Conservation (phyloP, 2,797 vertebrate genomes). For the Molossus alvarezi region DNA sequence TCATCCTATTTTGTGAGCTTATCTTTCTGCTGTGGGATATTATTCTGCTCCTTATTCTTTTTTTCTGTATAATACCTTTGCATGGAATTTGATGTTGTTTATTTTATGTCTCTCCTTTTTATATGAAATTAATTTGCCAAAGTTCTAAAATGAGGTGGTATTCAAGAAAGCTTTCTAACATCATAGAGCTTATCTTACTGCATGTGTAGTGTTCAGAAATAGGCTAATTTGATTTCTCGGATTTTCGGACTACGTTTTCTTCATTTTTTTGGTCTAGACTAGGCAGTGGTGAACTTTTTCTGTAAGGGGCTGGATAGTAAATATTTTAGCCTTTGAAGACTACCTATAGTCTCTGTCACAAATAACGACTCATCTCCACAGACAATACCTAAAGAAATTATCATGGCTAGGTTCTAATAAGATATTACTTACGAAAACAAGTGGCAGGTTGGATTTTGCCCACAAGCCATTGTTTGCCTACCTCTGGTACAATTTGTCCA, state of each 20-base stretch:
- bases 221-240: neutral
- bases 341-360: neutral
- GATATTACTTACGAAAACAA: slow-evolving; percentile 17
- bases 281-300: neutral
- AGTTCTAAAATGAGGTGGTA: neutral
- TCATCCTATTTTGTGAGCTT: neutral
- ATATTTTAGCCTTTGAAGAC: slow-evolving; percentile 21
- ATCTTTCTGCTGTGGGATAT: neutral
- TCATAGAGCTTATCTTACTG: neutral
- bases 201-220: slow-evolving; percentile 1
- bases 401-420: neutral
- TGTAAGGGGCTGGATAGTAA: neutral
- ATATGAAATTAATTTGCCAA: neutral
- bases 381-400: neutral
- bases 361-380: neutral
- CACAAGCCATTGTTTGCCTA: neutral
- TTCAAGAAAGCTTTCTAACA: neutral
- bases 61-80: neutral
- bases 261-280: neutral
- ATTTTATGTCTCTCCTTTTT: slow-evolving; percentile 11
- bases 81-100: neutral
- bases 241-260: neutral
- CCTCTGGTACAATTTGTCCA: neutral
- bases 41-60: neutral
- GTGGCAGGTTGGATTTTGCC: neutral